A percentile compares a stretch with the other conserved stretches of the same genome.
These are phyloP conservation scores for Spatula versicolor DNA, from an alignment of 2,797 vertebrate species.

Conservation along the genomic window DNA sequence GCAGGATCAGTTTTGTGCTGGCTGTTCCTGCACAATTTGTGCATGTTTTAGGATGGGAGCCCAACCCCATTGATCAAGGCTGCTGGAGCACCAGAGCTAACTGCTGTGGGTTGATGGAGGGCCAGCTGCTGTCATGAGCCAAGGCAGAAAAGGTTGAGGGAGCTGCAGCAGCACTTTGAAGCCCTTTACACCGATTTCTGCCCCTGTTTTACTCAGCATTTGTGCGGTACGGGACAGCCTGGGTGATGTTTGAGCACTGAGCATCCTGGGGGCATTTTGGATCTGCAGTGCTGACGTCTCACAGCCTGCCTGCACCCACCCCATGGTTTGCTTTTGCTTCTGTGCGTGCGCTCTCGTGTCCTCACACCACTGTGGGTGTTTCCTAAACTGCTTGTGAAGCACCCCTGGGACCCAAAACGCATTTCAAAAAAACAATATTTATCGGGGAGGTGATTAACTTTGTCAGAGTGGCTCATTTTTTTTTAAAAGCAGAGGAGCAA, in stretches of 20 bases:
- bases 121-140: neutral
- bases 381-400: neutral
- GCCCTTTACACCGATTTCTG: neutral
- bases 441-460: neutral
- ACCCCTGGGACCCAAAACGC: neutral
- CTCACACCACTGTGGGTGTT: too few species aligned
- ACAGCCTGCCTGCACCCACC: too few species aligned
- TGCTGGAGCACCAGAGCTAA: too few species aligned
- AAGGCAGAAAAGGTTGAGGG: neutral
- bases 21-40: neutral
- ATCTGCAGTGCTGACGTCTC: neutral
- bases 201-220: neutral
- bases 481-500: too few species aligned
- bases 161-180: too few species aligned
- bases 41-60: neutral
- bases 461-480: neutral
- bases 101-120: neutral
- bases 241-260: neutral
- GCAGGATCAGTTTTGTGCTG: neutral
- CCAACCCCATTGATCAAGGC: accelerated
- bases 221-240: accelerated
- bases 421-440: neutral
- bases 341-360: too few species aligned
- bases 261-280: neutral
- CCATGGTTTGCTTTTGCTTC: too few species aligned